These are phyloP conservation scores for Bombycilla garrulus DNA, from an alignment of 2,113 vertebrate genomes.

Conservation along the genomic window DNA sequence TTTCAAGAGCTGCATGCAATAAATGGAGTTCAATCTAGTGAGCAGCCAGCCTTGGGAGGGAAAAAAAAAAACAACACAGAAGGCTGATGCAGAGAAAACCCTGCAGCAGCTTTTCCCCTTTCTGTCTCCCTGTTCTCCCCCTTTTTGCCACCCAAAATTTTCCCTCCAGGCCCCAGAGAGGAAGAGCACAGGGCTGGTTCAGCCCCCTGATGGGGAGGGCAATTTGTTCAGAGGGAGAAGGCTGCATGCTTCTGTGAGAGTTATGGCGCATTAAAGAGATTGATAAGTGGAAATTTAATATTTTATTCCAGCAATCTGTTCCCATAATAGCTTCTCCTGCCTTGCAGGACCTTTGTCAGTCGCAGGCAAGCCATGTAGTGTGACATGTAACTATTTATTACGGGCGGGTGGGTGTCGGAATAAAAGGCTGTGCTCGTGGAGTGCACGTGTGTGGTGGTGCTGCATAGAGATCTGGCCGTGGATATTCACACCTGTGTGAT, in stretches of 20 bases:
- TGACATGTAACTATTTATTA: constrained; percentile 30
- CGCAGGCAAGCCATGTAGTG: constrained; percentile 6
- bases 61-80: background rate
- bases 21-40: constrained; percentile 48
- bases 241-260: constrained; percentile 30
- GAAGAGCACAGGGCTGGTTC: background rate
- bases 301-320: constrained; percentile 71
- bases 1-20: constrained; percentile 26
- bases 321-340: constrained; percentile 66
- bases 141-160: background rate
- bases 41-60: constrained; percentile 40
- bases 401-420: background rate
- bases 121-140: background rate
- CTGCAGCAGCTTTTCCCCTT: background rate
- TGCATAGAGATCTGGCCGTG: background rate
- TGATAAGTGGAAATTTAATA: constrained; percentile 73
- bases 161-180: background rate
- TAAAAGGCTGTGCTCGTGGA: background rate
- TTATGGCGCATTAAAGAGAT: constrained; percentile 49
- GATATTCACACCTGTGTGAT: background rate
- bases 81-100: constrained; percentile 3
- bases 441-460: background rate
- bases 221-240: constrained; percentile 29
- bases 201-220: background rate
- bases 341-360: constrained; percentile 64